Evolutionary conservation across 2,888 invertebrate genomes (phyloP).

Genomic region (Nymphalis urticae): DNA sequence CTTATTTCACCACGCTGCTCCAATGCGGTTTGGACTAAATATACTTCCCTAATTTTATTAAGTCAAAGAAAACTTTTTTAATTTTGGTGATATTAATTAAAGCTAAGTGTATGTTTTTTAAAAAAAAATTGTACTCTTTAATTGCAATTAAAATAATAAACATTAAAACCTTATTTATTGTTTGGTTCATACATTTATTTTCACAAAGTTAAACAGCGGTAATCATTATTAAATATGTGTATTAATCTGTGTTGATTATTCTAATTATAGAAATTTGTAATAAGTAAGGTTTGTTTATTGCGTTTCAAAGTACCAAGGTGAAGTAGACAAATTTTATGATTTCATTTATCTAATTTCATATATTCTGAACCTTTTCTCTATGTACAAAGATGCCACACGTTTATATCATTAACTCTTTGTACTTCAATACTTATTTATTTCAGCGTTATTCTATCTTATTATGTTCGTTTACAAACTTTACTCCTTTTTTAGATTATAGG

Average conservation of each 20-base stretch:
- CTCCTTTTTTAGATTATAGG: too few relatives aligned
- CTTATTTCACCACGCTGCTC: too few relatives aligned
- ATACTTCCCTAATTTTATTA: too few relatives aligned
- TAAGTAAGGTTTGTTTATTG: not conserved
- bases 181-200: too few relatives aligned
- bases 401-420: not conserved
- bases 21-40: too few relatives aligned
- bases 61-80: too few relatives aligned
- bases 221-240: not conserved
- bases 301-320: not conserved
- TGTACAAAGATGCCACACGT: not conserved
- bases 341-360: not conserved
- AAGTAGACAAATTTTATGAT: not conserved
- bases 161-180: too few relatives aligned
- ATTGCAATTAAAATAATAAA: not conserved
- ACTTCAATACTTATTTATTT: too few relatives aligned
- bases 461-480: too few relatives aligned
- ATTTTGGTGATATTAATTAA: too few relatives aligned
- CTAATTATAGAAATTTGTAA: constrained; percentile 3
- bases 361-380: not conserved
- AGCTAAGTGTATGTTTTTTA: not conserved
- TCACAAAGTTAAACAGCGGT: not conserved
- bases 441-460: too few relatives aligned
- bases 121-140: not conserved
- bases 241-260: not conserved